These are phyloP conservation scores for Heliconius himera DNA, from an alignment of 1,140 invertebrate genomes.

Conservation along the genomic window DNA sequence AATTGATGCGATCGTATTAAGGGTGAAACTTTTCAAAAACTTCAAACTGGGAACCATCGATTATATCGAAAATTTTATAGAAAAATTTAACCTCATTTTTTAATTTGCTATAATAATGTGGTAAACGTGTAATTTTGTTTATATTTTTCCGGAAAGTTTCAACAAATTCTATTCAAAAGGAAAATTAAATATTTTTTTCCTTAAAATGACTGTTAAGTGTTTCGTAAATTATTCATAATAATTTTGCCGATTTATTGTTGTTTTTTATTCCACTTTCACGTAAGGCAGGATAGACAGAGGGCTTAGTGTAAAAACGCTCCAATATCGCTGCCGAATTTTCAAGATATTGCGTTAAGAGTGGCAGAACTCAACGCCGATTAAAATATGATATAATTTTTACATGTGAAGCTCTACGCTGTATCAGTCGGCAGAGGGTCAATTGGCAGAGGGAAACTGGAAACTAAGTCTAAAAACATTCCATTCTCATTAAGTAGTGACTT, in stretches of 20 bases:
- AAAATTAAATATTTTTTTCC: background rate
- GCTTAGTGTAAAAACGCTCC: too few species aligned
- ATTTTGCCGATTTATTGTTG: background rate
- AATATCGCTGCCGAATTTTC: too few species aligned
- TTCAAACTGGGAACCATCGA: background rate
- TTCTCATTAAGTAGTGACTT: too few species aligned
- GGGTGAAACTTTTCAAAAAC: background rate
- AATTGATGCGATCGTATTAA: slow-evolving; percentile 5
- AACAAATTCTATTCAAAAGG: background rate
- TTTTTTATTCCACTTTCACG: background rate
- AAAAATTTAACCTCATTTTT: slow-evolving; percentile 3
- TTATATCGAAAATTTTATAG: background rate
- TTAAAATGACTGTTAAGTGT: background rate
- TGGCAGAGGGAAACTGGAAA: too few species aligned
- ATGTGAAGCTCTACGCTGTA: too few species aligned
- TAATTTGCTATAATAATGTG: slow-evolving; percentile 4
- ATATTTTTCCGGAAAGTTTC: background rate
- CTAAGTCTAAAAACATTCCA: too few species aligned
- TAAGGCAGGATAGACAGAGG: too few species aligned
- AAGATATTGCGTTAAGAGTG: too few species aligned
- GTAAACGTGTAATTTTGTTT: slow-evolving; percentile 5
- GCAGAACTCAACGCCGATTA: too few species aligned
- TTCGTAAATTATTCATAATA: background rate
- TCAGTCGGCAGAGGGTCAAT: too few species aligned
- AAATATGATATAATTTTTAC: too few species aligned